Conservation (phyloP, 2,113 vertebrate species). For the Barbus barbus region DNA sequence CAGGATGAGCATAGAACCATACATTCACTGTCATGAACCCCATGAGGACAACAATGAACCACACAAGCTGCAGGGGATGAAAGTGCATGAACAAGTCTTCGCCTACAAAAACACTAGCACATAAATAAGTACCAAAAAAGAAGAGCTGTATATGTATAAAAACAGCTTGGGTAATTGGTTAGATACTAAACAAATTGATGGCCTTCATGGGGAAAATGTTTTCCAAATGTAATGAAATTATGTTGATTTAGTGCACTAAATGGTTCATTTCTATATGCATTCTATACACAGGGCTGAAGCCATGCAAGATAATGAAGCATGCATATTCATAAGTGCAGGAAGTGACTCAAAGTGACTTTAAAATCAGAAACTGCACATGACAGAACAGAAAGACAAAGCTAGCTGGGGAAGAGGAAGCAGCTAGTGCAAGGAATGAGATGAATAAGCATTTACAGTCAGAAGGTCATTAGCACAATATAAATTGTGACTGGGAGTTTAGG, state of each 20-base stretch:
- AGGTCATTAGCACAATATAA: background rate
- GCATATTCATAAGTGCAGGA: background rate
- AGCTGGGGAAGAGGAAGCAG: background rate
- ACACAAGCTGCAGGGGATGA: slow-evolving; percentile 14
- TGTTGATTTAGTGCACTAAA: background rate
- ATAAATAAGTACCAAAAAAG: background rate
- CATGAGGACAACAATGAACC: slow-evolving; percentile 14
- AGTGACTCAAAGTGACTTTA: background rate
- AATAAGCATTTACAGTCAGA: background rate
- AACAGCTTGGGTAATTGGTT: background rate
- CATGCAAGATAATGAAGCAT: slow-evolving; percentile 10
- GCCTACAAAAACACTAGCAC: background rate
- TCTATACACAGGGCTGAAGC: background rate
- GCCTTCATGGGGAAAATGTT: background rate
- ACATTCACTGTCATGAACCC: slow-evolving; percentile 31
- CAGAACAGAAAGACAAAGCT: background rate
- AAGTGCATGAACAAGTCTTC: background rate
- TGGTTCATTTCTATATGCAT: background rate
- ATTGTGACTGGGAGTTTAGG: background rate
- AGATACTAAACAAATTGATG: background rate
- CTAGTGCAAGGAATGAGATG: background rate
- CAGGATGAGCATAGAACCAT: slow-evolving; percentile 8
- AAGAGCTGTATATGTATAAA: background rate
- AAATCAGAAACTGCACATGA: background rate
- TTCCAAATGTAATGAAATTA: background rate